Evolutionary conservation across 2,888 invertebrate genomes (phyloP).

Genomic region (Agonopterix subpropinquella): DNA sequence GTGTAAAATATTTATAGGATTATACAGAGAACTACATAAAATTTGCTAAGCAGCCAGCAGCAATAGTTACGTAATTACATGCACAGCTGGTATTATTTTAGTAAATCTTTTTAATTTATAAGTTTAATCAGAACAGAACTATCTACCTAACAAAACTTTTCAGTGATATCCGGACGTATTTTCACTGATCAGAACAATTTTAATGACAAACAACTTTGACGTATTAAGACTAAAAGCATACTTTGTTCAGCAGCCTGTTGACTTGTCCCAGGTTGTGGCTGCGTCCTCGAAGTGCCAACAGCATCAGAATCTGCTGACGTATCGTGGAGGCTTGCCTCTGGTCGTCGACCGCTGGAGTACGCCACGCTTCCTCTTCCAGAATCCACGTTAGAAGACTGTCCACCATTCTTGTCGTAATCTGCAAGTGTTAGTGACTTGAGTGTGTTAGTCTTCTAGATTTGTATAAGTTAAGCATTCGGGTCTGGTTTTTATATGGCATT

Average conservation of each 20-base stretch:
- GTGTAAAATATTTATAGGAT: too few species aligned
- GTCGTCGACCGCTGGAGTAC: conserved; percentile 82
- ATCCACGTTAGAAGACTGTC: conserved; percentile 85
- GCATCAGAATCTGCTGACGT: conserved; percentile 78
- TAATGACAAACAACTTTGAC: too few species aligned
- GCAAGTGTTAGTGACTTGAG: conserved; percentile 22
- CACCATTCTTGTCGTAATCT: conserved; percentile 85
- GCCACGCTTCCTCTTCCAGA: conserved; percentile 88
- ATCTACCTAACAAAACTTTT: too few species aligned
- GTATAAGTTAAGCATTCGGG: neutral
- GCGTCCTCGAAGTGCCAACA: conserved; percentile 36
- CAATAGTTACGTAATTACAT: too few species aligned
- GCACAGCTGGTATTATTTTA: too few species aligned
- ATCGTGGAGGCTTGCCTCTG: conserved; percentile 71
- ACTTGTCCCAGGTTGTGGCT: conserved; percentile 53
- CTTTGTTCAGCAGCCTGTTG: conserved; percentile 48
- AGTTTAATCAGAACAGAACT: too few species aligned
- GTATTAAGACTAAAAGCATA: conserved; percentile 8
- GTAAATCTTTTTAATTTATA: too few species aligned
- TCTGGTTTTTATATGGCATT: too few species aligned
- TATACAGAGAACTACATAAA: too few species aligned
- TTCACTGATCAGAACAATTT: too few species aligned
- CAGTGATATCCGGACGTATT: too few species aligned
- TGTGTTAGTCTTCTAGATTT: neutral
- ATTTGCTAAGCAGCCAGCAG: too few species aligned